phyloP scores from a whole-genome alignment of 1,140 invertebrate species.

The Trachelipus rathkii region DNA sequence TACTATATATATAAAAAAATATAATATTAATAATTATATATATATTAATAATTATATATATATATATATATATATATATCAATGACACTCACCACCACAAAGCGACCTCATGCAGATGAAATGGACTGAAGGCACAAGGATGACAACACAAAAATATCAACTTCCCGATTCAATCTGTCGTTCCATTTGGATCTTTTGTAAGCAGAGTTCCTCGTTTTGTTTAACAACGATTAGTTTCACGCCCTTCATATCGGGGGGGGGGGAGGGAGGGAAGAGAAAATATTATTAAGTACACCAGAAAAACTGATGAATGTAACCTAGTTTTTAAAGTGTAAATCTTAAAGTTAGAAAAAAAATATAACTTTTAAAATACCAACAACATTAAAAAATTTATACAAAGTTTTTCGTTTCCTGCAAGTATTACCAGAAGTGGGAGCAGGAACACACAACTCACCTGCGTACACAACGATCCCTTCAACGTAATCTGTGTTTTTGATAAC shows the following conservation, averaged over 20 bases:
- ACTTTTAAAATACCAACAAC: too few relatives aligned
- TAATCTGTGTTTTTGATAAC: constrained; percentile 88
- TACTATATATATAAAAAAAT: too few relatives aligned
- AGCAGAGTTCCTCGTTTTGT: constrained; percentile 91
- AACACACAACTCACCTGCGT: constrained; percentile 69
- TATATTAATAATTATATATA: too few relatives aligned
- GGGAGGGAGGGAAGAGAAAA: neutral
- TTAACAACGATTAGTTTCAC: constrained; percentile 98
- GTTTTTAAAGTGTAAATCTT: too few relatives aligned
- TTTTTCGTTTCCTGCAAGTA: too few relatives aligned
- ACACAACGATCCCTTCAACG: constrained; percentile 94
- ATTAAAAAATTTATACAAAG: too few relatives aligned
- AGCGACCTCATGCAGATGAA: constrained; percentile 80
- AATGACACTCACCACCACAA: constrained; percentile 62
- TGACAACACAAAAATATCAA: constrained; percentile 94
- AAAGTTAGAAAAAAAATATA: too few relatives aligned
- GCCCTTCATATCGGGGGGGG: constrained; percentile 58
- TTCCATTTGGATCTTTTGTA: constrained; percentile 87
- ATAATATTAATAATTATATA: too few relatives aligned
- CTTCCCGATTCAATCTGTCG: constrained; percentile 90
- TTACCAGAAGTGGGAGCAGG: too few relatives aligned
- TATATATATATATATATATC: too few relatives aligned
- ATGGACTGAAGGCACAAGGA: constrained; percentile 85
- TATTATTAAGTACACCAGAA: too few relatives aligned
- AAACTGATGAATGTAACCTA: too few relatives aligned